Base-by-base conservation (phyloP, 2,888 invertebrate species). In the Willowsia nigromaculata region DNA sequence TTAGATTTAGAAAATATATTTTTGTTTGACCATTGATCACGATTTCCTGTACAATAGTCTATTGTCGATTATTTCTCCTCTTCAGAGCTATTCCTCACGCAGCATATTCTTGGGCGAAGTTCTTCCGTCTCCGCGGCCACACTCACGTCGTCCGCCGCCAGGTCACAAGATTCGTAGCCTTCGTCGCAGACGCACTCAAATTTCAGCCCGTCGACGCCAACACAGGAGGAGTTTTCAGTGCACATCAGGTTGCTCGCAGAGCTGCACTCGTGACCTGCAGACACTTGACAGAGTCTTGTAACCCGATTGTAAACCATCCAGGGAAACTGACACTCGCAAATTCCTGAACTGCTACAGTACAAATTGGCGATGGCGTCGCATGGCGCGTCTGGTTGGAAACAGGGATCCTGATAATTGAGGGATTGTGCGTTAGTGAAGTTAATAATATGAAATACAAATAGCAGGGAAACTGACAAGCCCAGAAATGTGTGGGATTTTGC, bases 201-300 rank as follows among this genome's bases (percentile, higher is more conserved):
- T 40, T 71, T 89, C 9, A 37, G 56, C 11, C 78, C 83, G 15
- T 82, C 88, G 1, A 82, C 62, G 4, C 65, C 33, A 25, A 82
- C 71, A 78, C 91, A 91, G 18, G 85, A 82, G 5, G 91, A 84
- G 53, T 90, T 84, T 1, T 91, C 90, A 1, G 90, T 81, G 33
- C 91, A 91, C 27, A 80, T 43, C 56, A 88, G 27, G 25, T 88
- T 87, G 43, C 71, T 71, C 15, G 37, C 59, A 0, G 87, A 13
- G 50, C 90, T 90, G 27, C 91, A 91, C 43, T 91, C 88, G 40
- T 88, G 88, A 5, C 91, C 88, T 7, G 68, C 91, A 6, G 90
- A 76, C 18, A 91, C 90, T 80, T 91, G 84, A 43, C 91, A 91
- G 9, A 90, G 11, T 13, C 65, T 30, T 18, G 65, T 68, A 11